These are phyloP conservation scores for Metridium senile DNA, from an alignment of 92 coral and sea anemone species.

Conservation along the genomic window DNA sequence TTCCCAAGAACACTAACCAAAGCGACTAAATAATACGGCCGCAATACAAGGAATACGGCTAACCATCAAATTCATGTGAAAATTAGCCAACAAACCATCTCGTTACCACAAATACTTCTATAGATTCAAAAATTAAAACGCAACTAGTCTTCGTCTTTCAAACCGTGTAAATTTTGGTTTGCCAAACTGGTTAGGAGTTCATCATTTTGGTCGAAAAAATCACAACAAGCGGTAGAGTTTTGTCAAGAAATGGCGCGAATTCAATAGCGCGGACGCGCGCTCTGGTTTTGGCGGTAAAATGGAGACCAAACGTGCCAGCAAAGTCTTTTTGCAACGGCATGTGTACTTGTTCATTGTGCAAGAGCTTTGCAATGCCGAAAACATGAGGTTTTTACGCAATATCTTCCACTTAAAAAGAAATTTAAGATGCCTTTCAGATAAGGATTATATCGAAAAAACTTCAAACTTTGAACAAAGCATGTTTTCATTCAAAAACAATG, in stretches of 20 bases:
- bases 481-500: conserved; percentile 9
- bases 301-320: neutral
- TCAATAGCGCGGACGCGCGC: conserved; percentile 19
- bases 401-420: conserved; percentile 5
- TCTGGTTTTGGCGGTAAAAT: conserved; percentile 25
- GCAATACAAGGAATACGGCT: conserved; percentile 28
- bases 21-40: conserved; percentile 16
- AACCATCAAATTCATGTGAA: conserved; percentile 41
- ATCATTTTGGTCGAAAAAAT: conserved; percentile 18
- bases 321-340: conserved; percentile 14
- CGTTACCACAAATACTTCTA: conserved; percentile 36
- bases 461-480: conserved; percentile 12
- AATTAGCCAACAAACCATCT: conserved; percentile 19
- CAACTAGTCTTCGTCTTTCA: conserved; percentile 5
- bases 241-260: conserved; percentile 28
- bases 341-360: neutral
- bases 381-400: conserved; percentile 14
- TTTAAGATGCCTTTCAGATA: conserved; percentile 7
- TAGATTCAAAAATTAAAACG: conserved; percentile 33
- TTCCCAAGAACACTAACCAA: neutral
- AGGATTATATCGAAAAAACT: conserved; percentile 6
- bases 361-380: conserved; percentile 6
- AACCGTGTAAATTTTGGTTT: conserved; percentile 37
- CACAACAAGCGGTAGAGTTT: conserved; percentile 20
- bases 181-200: conserved; percentile 27